Conservation (phyloP, 64 coral and sea anemone species). For the Pocillopora verrucosa region DNA sequence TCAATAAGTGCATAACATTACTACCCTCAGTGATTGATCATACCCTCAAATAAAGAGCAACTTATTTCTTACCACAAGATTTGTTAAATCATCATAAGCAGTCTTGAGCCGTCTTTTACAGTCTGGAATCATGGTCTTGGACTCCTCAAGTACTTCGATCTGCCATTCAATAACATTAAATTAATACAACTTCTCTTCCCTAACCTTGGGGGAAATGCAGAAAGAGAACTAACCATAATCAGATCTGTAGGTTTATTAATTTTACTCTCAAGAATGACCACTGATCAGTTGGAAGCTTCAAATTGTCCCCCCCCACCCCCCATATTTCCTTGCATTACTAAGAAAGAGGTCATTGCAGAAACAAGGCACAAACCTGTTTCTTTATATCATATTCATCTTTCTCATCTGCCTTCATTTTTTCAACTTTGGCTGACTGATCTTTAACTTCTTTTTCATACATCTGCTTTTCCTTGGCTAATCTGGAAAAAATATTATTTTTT, state of each 20-base stretch:
- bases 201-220: not conserved
- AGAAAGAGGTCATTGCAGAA: not conserved
- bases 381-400: conserved; percentile 90
- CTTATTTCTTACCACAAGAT: conserved; percentile 65
- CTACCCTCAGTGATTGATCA: not conserved
- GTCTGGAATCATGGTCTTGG: conserved; percentile 92
- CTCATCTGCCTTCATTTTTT: conserved; percentile 76
- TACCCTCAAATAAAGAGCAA: not conserved
- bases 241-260: not conserved
- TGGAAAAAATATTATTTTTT: not conserved
- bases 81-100: conserved; percentile 75
- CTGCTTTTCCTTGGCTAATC: conserved; percentile 74
- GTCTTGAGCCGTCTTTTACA: conserved; percentile 83
- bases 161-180: not conserved
- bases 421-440: conserved; percentile 78
- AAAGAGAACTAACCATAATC: no score
- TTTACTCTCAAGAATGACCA: not conserved
- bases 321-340: no score
- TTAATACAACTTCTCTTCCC: not conserved
- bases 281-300: no score
- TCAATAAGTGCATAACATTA: not conserved
- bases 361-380: conserved; percentile 67
- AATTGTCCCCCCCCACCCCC: no score
- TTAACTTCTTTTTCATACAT: conserved; percentile 96
- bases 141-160: conserved; percentile 89